Evolutionary conservation across 2,113 vertebrate genomes (phyloP), one percentile per base, ranked within the genome.

Genomic region (Myanophis thanlyinensis): DNA sequence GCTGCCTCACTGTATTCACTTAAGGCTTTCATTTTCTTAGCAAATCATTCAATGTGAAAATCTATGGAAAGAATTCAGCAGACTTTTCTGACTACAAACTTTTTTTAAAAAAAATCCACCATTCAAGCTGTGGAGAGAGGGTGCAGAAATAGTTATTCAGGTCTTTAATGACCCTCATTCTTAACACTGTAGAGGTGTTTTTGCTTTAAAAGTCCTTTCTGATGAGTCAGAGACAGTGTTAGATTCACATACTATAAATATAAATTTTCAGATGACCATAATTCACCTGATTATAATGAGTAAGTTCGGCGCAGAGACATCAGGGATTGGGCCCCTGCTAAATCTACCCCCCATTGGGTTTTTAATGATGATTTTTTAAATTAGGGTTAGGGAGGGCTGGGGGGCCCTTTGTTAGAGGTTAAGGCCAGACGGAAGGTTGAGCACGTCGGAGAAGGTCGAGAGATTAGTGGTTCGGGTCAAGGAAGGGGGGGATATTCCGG

Each of bases 221-320:
- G 51, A 62, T 90, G 18, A 22, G 89, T 47, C 40, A 23, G 1
- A 10, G 22, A 12, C 46, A 73, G 49, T 73, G 59, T 27, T 90
- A 73, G n/a, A 1, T 49, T 84, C 22, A 27, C 15, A 47, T 89
- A 62, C 53, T 92, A n/a, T 85, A 67, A 22, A 89, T 85, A 3
- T 47, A 94, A 30, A 95, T 85, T 91, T 97, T 93, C 30, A 48
- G 88, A 30, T 53, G 12, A 84, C 12, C 90, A 91, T 54, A 91
- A 86, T 3, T 93, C 67, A 2, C 44, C 94, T 94, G 23, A 44
- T 95, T 93, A 94, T 93, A 93, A 93, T 93, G 27, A 48, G 47
- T 52, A 93, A 91, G 49, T n/a, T n/a, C n/a, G n/a, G n/a, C n/a
- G n/a, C n/a, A n/a, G n/a, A n/a, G n/a, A n/a, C n/a, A n/a, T n/a